Percentiles rank a stretch among this genome's conserved stretches.
phyloP scores from a whole-genome alignment of 1,140 invertebrate species.

The Zaprionus capensis region DNA sequence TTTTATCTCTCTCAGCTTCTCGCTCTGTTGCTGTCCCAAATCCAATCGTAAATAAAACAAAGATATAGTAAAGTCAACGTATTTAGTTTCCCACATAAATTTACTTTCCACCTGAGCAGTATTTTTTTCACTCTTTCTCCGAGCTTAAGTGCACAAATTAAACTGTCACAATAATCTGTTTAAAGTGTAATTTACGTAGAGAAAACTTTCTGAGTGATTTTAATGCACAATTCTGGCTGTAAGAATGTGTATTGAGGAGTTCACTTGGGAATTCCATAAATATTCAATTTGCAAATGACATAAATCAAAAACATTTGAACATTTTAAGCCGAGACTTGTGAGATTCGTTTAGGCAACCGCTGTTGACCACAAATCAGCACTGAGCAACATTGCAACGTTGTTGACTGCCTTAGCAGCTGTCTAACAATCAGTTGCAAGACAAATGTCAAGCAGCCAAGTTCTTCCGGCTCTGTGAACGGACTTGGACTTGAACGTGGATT shows the following conservation, averaged over 20 bases:
- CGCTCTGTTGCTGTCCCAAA: neutral
- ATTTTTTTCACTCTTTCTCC: neutral
- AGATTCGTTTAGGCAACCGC: too few species aligned
- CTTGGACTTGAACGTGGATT: slow-evolving; percentile 1
- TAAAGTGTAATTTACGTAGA: neutral
- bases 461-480: slow-evolving; percentile 38
- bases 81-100: slow-evolving; percentile 1
- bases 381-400: neutral
- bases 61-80: neutral
- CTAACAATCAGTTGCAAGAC: slow-evolving; percentile 47
- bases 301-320: slow-evolving; percentile 3
- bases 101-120: neutral
- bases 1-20: neutral
- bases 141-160: neutral
- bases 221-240: neutral
- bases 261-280: slow-evolving; percentile 18
- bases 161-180: slow-evolving; percentile 22
- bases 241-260: neutral
- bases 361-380: slow-evolving; percentile 20
- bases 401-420: slow-evolving; percentile 40
- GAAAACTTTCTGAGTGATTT: neutral
- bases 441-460: slow-evolving; percentile 48
- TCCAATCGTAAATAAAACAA: neutral
- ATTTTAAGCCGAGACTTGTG: slow-evolving; percentile 2
- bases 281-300: slow-evolving; percentile 22